Percentiles rank a stretch among this genome's conserved stretches.
phyloP scores from a whole-genome alignment of 2,888 invertebrate genomes.

The Catocala sponsa region DNA sequence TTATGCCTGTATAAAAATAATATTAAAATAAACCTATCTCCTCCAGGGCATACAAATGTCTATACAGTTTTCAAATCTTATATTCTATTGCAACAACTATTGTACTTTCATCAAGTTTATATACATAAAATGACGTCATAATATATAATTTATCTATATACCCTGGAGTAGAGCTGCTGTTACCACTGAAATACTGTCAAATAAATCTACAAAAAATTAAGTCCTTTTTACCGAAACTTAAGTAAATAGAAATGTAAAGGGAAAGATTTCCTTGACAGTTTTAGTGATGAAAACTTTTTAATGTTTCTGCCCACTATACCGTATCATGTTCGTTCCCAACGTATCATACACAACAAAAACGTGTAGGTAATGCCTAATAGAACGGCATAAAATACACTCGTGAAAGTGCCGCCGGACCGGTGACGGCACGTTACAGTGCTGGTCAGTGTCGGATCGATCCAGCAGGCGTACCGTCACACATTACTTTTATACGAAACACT shows the following conservation, averaged over 20 bases:
- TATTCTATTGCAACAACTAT: constrained; percentile 13
- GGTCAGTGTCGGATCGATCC: neutral
- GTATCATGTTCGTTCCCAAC: too few species aligned
- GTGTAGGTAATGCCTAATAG: too few species aligned
- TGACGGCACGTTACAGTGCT: neutral
- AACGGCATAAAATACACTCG: too few species aligned
- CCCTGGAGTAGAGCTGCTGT: neutral
- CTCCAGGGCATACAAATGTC: neutral
- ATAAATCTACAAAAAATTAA: constrained; percentile 13
- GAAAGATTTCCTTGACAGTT: constrained; percentile 27
- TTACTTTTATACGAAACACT: too few species aligned
- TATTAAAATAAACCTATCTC: neutral
- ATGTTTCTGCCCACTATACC: too few species aligned
- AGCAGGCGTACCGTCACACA: too few species aligned
- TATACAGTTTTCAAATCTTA: neutral
- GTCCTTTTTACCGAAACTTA: constrained; percentile 6
- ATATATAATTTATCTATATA: neutral
- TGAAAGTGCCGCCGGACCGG: too few species aligned
- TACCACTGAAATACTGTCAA: constrained; percentile 13
- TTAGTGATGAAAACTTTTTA: constrained; percentile 9
- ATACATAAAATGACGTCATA: constrained; percentile 11
- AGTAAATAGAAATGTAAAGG: constrained; percentile 19
- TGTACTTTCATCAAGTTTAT: constrained; percentile 15
- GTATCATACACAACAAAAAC: too few species aligned
- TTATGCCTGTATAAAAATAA: constrained; percentile 40